Base-by-base conservation (phyloP, 1,140 invertebrate genomes). In the Drosophila parabipectinata region DNA sequence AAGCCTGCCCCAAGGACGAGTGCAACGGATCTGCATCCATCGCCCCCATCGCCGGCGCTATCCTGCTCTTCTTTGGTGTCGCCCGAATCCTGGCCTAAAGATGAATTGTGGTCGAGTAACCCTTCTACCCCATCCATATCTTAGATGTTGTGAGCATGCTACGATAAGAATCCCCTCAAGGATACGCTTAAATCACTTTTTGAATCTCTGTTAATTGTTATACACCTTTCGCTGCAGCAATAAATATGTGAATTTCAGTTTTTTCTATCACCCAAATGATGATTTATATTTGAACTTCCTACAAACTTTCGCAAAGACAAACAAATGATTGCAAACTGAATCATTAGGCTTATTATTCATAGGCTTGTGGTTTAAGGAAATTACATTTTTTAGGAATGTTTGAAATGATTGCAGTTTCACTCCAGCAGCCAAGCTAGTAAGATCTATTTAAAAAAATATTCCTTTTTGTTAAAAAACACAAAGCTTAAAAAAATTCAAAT, bases 1-100 rank as follows among this genome's bases (percentile, higher is more conserved):
- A 91, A 9, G 90, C 91, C 6, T 91, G 90, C 69, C 67, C 51
- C 39, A 74, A 82, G 66, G 77, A 91, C 28, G 72, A 89, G 44
- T 91, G 90, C 74, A 91, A 91, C 21, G 76, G 87, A 15, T 79
- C 90, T 60, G 51, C 72, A 51, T 51, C 74, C 21, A 5, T 82
- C 24, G 72, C 64, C 9, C 90, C 90, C 32, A 67, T 91, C 60
- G 90, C 74, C 5, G 71, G 72, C 2, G 74, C 76, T 0, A 75
- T 91, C 28, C 32, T 90, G 2, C 30, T 90, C 0, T 90, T 91
- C 64, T 78, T 91, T 30, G 83, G 76, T 0, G 54, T 91, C 3
- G 87, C 90, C 26, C 90, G 80, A 15, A 12, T 91, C 15, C 51
- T 91, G 48, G 79, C 80, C 54, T 91, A 90, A 83, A 1, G n/a